Base-by-base conservation (phyloP, 2,888 invertebrate species). In the Cheilosia pagana region DNA sequence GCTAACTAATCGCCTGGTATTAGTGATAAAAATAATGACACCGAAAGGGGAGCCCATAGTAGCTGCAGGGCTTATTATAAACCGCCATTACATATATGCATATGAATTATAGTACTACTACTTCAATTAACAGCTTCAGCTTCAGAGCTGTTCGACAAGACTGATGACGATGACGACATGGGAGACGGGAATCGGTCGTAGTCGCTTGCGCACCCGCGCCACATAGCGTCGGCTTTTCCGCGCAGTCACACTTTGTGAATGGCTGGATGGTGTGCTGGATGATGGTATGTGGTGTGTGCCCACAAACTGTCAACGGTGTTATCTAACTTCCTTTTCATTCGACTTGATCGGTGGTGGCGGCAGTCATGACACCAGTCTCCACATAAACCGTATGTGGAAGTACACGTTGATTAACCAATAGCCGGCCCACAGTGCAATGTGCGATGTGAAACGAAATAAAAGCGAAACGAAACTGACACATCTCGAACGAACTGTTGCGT, bases 291-390 rank as follows among this genome's bases (percentile, higher is more conserved):
- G 45, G 74, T 74, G 63, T 48, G 45, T 55, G 74, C 63, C 74
- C 74, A 63, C 65, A 74, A 48, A 63, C 60, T 74, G 74, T 74
- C 74, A 74, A 43, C 63, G 53, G 53, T 65, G 57, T 74, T 74
- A 74, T 74, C 74, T 74, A 63, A 74, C 55, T 74, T 74, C 74
- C 74, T 74, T 74, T 48, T 74, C 74, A 74, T 19, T 63, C 7
- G 74, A 19, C 48, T 48, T 63, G 74, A 74, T 74, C 55, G 39
- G 62, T 43, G 55, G 74, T 45, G 63, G 53, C 62, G 35, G 53
- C 43, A 41, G 41, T 39, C 60, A 60, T 60, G 50, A 60, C 50
- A 28, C 45, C 35, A 63, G 63, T 55, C 53, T 55, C 62, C n/a
- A 10, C 25, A 41, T 55, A 52, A 52, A 25, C 50, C 5, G 19